phyloP scores from a whole-genome alignment of 1,140 invertebrate species.

The Drosophila repletoides region DNA sequence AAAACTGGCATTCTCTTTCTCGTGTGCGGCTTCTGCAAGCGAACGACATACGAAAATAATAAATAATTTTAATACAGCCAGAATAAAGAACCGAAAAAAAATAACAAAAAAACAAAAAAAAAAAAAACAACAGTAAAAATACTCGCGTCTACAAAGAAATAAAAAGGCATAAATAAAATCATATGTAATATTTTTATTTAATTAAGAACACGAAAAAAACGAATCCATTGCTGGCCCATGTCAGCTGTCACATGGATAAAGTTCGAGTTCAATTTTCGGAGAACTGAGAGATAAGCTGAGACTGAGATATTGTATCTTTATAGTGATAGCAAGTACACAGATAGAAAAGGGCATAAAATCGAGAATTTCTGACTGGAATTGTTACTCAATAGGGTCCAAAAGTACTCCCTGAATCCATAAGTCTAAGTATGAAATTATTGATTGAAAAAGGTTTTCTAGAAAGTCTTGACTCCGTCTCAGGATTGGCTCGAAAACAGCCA shows the following conservation, averaged over 20 bases:
- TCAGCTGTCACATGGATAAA: neutral
- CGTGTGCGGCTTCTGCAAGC: slow-evolving; percentile 14
- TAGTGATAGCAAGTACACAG: too few relatives aligned
- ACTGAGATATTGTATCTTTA: neutral
- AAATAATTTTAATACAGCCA: slow-evolving; percentile 30
- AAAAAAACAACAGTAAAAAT: slow-evolving; percentile 7
- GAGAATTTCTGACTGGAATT: too few relatives aligned
- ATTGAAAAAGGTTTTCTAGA: too few relatives aligned
- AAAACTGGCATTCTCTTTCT: slow-evolving; percentile 46
- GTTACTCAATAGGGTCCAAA: too few relatives aligned
- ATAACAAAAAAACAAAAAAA: neutral
- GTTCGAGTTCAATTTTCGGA: neutral
- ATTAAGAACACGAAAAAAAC: slow-evolving; percentile 36
- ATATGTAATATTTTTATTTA: slow-evolving; percentile 50
- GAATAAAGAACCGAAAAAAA: slow-evolving; percentile 25
- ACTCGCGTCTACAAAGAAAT: neutral
- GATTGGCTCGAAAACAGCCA: too few relatives aligned
- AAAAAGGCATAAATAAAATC: slow-evolving; percentile 9
- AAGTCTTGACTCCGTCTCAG: too few relatives aligned
- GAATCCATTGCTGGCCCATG: slow-evolving; percentile 2
- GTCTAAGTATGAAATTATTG: too few relatives aligned
- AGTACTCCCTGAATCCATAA: too few relatives aligned
- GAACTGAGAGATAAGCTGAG: too few relatives aligned
- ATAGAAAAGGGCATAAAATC: neutral
- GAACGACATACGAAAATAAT: slow-evolving; percentile 43